Evolutionary conservation across 2,888 invertebrate genomes (phyloP).

Genomic region (Rhorus exstirpatorius): DNA sequence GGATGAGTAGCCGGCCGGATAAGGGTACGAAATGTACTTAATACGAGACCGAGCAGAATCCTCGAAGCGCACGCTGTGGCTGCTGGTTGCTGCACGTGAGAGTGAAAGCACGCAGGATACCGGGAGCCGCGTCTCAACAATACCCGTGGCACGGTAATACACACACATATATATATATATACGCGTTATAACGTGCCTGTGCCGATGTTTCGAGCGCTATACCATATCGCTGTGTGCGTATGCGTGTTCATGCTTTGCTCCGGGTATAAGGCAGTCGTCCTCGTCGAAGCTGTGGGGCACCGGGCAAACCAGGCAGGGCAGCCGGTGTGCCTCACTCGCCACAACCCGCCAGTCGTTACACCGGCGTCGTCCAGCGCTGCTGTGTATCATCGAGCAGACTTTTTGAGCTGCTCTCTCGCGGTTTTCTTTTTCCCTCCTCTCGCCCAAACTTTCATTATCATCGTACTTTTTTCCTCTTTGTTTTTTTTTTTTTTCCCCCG

Average conservation of each 20-base stretch:
- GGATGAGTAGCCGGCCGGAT: conserved; percentile 33
- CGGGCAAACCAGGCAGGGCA: conserved; percentile 64
- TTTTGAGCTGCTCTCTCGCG: conserved; percentile 3
- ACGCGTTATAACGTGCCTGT: conserved; percentile 16
- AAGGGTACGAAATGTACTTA: neutral
- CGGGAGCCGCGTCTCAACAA: conserved; percentile 34
- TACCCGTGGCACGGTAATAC: conserved; percentile 15
- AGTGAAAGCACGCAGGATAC: conserved; percentile 58
- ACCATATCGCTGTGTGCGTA: conserved; percentile 24
- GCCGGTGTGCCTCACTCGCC: conserved; percentile 76
- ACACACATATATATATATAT: neutral
- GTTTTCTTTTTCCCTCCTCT: neutral
- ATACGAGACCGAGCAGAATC: conserved; percentile 4
- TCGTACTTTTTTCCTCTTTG: conserved; percentile 9
- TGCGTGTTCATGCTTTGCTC: neutral
- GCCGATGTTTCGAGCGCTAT: conserved; percentile 26
- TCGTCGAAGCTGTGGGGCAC: conserved; percentile 36
- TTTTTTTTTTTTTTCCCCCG: conserved; percentile 3
- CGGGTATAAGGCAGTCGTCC: conserved; percentile 40
- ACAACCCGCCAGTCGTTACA: conserved; percentile 81
- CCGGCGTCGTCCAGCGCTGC: conserved; percentile 82
- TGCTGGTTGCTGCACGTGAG: conserved; percentile 40
- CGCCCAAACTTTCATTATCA: neutral
- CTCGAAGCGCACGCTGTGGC: conserved; percentile 25
- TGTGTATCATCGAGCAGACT: conserved; percentile 60